A percentile compares a stretch with the other conserved stretches of the same genome.
phyloP scores from a whole-genome alignment of 2,113 vertebrate genomes.

The Sus scrofa region T2T-Sscrofa CM000812.6:180056501-180057000 shows the following conservation, averaged over 20 bases:
- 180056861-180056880: slow-evolving; percentile 25
- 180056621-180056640: slow-evolving; percentile 59
- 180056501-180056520: background rate
- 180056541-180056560: slow-evolving; percentile 61
- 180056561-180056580: slow-evolving; percentile 72
- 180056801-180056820: background rate
- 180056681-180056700: slow-evolving; percentile 62
- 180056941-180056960: background rate
- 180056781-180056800: slow-evolving; percentile 41
- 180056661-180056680: slow-evolving; percentile 69
- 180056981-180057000: background rate
- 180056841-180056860: slow-evolving; percentile 1
- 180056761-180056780: background rate
- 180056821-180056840: slow-evolving; percentile 54
- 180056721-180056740: slow-evolving; percentile 20
- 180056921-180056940: slow-evolving; percentile 25
- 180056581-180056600: slow-evolving; percentile 78
- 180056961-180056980: background rate
- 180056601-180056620: slow-evolving; percentile 78
- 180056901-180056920: background rate
- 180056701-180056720: slow-evolving; percentile 21
- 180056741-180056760: slow-evolving; percentile 22
- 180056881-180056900: background rate
- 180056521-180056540: background rate
- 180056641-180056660: slow-evolving; percentile 74